Conservation (phyloP, 2,113 vertebrate genomes). For the Cervus canadensis region DNA sequence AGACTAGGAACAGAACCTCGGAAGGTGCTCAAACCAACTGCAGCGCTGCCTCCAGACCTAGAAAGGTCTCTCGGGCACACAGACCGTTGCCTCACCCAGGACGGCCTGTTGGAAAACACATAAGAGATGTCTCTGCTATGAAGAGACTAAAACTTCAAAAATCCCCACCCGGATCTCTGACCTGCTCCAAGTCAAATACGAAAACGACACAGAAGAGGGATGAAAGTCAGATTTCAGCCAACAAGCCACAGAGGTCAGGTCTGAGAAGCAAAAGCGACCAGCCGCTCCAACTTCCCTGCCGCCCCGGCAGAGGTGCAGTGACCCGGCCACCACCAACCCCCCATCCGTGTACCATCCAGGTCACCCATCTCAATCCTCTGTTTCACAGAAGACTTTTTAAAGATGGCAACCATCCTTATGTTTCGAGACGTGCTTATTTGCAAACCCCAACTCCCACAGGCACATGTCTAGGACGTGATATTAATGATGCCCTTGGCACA, state of each 20-base stretch:
- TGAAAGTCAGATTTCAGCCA: rapidly evolving
- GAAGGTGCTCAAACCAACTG: not conserved
- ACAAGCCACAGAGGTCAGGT: rapidly evolving
- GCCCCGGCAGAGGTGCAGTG: rapidly evolving
- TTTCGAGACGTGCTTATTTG: not conserved
- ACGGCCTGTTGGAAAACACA: not conserved
- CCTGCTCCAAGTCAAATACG: not conserved
- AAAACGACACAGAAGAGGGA: not conserved
- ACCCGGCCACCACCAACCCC: rapidly evolving
- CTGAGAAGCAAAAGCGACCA: rapidly evolving
- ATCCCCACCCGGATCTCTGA: not conserved
- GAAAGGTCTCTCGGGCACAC: rapidly evolving
- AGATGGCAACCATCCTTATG: not conserved
- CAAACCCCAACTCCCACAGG: not conserved
- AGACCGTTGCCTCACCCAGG: not conserved
- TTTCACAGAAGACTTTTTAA: not conserved
- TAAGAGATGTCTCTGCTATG: rapidly evolving
- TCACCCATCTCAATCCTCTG: not conserved
- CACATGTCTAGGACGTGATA: not conserved
- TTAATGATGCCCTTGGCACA: not conserved
- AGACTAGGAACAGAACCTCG: not conserved
- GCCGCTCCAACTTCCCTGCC: rapidly evolving
- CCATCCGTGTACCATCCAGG: rapidly evolving
- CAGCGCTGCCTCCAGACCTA: not conserved
- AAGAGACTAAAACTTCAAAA: not conserved